Evolutionary conservation across 2,113 vertebrate genomes (phyloP).

Genomic region (Bungarus multicinctus): DNA sequence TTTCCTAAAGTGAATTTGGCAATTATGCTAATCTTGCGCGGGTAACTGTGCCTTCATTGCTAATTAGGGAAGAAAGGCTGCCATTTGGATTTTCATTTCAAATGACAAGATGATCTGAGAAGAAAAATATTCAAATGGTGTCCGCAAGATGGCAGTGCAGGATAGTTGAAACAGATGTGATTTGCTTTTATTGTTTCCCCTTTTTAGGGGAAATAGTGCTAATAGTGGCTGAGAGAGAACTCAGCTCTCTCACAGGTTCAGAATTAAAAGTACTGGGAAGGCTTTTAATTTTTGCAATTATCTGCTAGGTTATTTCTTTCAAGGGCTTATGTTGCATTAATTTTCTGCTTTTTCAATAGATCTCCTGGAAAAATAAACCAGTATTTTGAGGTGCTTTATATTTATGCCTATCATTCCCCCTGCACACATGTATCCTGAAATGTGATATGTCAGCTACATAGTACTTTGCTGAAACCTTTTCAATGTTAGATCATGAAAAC

Average conservation of each 20-base stretch:
- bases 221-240: not conserved
- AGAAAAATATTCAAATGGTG: not conserved
- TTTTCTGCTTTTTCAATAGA: not conserved
- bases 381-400: not conserved
- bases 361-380: not conserved
- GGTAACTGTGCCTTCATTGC: not conserved
- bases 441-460: not conserved
- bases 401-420: not conserved
- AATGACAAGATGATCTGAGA: not conserved
- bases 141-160: constrained; percentile 25
- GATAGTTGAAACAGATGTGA: not conserved
- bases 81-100: not conserved
- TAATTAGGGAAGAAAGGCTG: not conserved
- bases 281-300: not conserved
- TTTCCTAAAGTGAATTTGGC: not conserved
- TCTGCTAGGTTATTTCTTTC: not conserved
- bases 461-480: not conserved
- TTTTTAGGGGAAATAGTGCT: not conserved
- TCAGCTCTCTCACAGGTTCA: not conserved
- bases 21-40: not conserved
- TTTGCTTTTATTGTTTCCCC: not conserved
- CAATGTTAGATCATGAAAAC: not conserved
- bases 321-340: not conserved
- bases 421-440: not conserved
- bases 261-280: not conserved